Evolutionary conservation across 35 echinoderm and acorn worm species (phyloP).

Genomic region (Hemicentrotus pulcherrimus): DNA sequence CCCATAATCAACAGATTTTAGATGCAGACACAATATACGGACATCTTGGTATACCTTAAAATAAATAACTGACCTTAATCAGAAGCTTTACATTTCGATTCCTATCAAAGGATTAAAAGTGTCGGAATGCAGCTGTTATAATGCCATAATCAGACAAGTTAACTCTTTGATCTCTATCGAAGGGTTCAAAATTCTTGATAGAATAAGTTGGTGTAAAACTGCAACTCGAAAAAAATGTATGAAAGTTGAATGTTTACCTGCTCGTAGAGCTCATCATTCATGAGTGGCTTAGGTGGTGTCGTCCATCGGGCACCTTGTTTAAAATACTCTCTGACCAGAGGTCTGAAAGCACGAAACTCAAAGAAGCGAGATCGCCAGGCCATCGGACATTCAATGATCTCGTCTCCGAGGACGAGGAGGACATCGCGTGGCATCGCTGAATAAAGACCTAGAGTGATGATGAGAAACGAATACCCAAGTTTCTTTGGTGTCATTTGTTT

Average conservation of each 20-base stretch:
- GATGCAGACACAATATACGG: too few relatives aligned
- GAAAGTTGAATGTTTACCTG: constrained; percentile 8
- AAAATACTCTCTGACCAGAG: constrained; percentile 87
- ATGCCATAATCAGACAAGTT: too few relatives aligned
- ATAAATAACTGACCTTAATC: too few relatives aligned
- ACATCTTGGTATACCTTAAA: too few relatives aligned
- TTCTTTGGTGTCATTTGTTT: too few relatives aligned
- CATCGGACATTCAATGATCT: constrained; percentile 94
- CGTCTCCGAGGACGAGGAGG: constrained; percentile 80
- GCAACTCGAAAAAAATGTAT: neutral
- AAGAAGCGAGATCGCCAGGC: constrained; percentile 92
- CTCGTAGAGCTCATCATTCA: constrained; percentile 69
- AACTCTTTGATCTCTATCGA: too few relatives aligned
- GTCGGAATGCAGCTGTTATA: too few relatives aligned
- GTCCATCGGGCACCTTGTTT: constrained; percentile 86
- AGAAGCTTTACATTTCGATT: too few relatives aligned
- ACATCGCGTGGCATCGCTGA: constrained; percentile 94
- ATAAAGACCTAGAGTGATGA: constrained; percentile 64
- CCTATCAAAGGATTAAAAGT: too few relatives aligned
- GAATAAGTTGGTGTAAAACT: too few relatives aligned
- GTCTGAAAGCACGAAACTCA: constrained; percentile 91
- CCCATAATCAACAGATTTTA: too few relatives aligned
- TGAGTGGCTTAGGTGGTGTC: constrained; percentile 82
- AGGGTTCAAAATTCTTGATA: too few relatives aligned
- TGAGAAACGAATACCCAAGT: neutral